A percentile compares a stretch with the other conserved stretches of the same genome.
phyloP scores from a whole-genome alignment of 2,797 vertebrate species.

The Coccyzus lansbergi region DNA sequence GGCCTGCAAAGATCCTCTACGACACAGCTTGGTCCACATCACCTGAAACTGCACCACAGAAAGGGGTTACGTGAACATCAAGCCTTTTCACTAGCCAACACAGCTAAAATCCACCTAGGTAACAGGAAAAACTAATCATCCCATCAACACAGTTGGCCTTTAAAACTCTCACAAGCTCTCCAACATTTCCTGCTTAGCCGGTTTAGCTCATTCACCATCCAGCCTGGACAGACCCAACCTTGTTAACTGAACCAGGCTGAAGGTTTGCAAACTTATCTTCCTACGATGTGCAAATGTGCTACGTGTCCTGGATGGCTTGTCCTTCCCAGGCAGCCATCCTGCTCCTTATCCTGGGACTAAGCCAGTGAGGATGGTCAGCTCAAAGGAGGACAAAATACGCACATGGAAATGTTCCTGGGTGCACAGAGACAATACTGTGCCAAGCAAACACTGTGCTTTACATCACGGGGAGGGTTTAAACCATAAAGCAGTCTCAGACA shows the following conservation, averaged over 20 bases:
- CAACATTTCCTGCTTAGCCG: conserved; percentile 12
- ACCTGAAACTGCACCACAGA: background rate
- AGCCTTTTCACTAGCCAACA: background rate
- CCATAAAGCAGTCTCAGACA: background rate
- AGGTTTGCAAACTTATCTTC: background rate
- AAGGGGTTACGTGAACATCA: background rate
- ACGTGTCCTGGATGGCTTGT: background rate
- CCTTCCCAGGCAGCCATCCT: background rate
- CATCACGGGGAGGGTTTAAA: background rate
- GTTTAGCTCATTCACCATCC: background rate
- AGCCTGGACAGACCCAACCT: background rate
- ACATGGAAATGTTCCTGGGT: background rate
- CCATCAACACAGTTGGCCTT: background rate
- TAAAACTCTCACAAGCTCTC: background rate
- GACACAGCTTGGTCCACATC: background rate
- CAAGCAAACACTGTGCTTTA: background rate
- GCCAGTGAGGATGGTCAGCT: background rate
- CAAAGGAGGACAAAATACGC: background rate
- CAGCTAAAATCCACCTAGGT: background rate
- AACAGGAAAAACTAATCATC: background rate
- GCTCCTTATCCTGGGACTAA: background rate
- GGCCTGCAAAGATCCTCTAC: background rate
- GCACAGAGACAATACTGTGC: background rate
- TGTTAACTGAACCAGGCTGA: background rate
- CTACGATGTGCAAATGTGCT: background rate